Conservation (phyloP, 2,797 vertebrate species). For the Chromobotia macracanthus region DNA sequence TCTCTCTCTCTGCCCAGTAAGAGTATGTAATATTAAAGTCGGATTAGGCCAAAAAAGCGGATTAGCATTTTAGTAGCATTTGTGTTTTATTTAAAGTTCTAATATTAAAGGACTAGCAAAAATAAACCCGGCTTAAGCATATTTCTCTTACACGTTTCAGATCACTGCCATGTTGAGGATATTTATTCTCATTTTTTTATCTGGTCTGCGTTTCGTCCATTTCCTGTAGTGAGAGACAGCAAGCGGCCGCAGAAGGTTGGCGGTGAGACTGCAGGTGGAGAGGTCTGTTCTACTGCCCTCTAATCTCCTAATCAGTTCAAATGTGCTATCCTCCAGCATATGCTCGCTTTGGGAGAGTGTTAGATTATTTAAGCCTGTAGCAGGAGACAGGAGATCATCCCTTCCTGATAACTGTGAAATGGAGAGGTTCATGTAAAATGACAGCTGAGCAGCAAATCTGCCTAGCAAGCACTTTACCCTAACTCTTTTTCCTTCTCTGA, state of each 20-base stretch:
- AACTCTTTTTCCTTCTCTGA: constrained; percentile 39
- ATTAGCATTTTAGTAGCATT: constrained; percentile 79
- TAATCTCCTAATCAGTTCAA: constrained; percentile 77
- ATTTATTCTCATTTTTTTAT: constrained; percentile 37
- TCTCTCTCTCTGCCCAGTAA: constrained; percentile 71
- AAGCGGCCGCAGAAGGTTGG: not conserved
- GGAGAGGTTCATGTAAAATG: constrained; percentile 54
- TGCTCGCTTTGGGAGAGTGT: constrained; percentile 60
- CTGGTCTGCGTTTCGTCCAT: constrained; percentile 21
- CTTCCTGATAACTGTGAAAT: constrained; percentile 67
- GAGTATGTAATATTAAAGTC: constrained; percentile 77
- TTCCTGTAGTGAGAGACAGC: constrained; percentile 9
- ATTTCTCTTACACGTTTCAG: constrained; percentile 73
- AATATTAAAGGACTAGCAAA: constrained; percentile 77
- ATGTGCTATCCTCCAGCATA: constrained; percentile 67
- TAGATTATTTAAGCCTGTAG: constrained; percentile 68
- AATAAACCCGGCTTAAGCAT: constrained; percentile 62
- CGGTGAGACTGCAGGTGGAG: constrained; percentile 43
- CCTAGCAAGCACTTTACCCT: constrained; percentile 57
- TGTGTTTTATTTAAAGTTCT: constrained; percentile 80
- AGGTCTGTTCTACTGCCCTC: constrained; percentile 29
- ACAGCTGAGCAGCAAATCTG: constrained; percentile 60
- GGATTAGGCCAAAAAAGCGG: constrained; percentile 78
- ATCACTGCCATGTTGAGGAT: constrained; percentile 58
- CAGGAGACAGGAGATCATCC: constrained; percentile 62